Evolutionary conservation across 2,113 vertebrate genomes (phyloP).

Genomic region (Lepus timidus): DNA sequence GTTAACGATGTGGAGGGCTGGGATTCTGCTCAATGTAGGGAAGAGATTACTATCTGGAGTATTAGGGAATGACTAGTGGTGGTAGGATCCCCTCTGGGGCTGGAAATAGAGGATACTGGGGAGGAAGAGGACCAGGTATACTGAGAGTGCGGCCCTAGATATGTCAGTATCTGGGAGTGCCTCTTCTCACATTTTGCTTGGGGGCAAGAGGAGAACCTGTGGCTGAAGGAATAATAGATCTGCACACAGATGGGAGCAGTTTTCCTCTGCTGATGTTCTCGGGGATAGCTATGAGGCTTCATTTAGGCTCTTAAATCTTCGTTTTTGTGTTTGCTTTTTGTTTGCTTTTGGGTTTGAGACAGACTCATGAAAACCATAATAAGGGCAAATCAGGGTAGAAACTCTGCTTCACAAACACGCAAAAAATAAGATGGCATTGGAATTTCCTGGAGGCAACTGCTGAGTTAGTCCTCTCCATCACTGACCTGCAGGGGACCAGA

Average conservation of each 20-base stretch:
- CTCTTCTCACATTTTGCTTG: neutral
- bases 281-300: neutral
- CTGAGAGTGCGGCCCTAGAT: neutral
- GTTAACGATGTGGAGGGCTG: neutral
- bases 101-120: neutral
- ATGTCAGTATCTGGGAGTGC: neutral
- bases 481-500: neutral
- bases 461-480: neutral
- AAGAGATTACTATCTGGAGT: neutral
- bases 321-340: neutral
- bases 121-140: neutral
- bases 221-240: neutral
- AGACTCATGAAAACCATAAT: neutral
- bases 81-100: neutral
- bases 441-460: neutral
- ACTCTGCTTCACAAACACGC: constrained; percentile 28
- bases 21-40: neutral
- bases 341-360: constrained; percentile 47
- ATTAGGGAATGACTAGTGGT: neutral
- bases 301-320: constrained; percentile 36
- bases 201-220: neutral
- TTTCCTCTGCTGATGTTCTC: neutral
- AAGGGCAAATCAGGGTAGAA: constrained; percentile 13
- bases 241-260: neutral
- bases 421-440: constrained; percentile 14